Percentiles rank a stretch among this genome's conserved stretches.
Conservation (phyloP, 1,140 invertebrate genomes). For the Drosophila chauvacae region DNA sequence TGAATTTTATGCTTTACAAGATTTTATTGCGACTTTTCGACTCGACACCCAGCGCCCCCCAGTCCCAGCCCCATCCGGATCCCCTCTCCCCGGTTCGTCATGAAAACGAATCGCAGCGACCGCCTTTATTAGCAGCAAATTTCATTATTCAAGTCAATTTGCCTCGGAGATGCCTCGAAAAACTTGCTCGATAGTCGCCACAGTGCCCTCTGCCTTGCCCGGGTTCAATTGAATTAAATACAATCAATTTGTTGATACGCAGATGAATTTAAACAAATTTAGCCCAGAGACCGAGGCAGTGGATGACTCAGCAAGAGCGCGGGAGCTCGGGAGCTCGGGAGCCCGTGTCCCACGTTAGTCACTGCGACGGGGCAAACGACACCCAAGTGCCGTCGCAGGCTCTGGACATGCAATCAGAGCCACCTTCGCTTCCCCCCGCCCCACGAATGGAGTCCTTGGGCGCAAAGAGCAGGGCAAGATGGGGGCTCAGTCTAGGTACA, state of each 20-base stretch:
- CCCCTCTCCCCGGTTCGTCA: conserved; percentile 15
- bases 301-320: conserved; percentile 59
- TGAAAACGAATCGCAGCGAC: conserved; percentile 40
- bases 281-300: conserved; percentile 35
- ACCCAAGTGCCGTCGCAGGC: conserved; percentile 39
- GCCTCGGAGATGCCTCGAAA: conserved; percentile 50
- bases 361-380: conserved; percentile 58
- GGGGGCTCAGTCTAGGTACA: conserved; percentile 34
- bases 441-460: conserved; percentile 1
- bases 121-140: conserved; percentile 64
- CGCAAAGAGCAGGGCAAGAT: conserved; percentile 10
- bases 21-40: conserved; percentile 76
- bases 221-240: conserved; percentile 79
- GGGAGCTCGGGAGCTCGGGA: conserved; percentile 5
- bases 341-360: conserved; percentile 38
- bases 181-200: conserved; percentile 41
- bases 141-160: conserved; percentile 77
- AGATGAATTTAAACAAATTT: conserved; percentile 77
- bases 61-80: neutral
- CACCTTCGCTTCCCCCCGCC: neutral
- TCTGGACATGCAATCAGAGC: conserved; percentile 50
- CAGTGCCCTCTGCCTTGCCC: conserved; percentile 12
- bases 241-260: conserved; percentile 82
- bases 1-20: conserved; percentile 76
- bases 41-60: conserved; percentile 31